Evolutionary conservation across 2,113 vertebrate genomes (phyloP).

Genomic region (Clarias macrocephalus): DNA sequence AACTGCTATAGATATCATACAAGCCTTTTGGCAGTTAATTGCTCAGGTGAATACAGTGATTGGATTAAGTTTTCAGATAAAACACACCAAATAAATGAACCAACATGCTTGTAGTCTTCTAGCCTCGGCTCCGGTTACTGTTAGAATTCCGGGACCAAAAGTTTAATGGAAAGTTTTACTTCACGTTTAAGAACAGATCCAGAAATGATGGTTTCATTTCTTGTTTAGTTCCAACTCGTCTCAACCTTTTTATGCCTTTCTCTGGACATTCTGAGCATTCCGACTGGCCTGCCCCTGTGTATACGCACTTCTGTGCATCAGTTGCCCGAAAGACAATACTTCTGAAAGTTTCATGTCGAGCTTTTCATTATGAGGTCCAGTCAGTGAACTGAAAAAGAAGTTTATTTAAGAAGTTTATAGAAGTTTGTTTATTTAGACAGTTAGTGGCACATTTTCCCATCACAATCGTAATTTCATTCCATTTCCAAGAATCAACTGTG

Average conservation of each 20-base stretch:
- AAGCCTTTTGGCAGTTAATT: background rate
- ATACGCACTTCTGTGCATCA: background rate
- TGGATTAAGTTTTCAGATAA: background rate
- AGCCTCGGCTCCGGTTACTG: background rate
- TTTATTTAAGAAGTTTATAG: background rate
- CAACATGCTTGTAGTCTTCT: background rate
- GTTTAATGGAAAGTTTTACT: background rate
- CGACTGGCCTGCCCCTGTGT: background rate
- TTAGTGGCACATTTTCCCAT: background rate
- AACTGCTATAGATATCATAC: background rate
- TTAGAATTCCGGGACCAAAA: background rate
- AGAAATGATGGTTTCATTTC: background rate
- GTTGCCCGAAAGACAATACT: background rate
- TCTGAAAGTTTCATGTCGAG: background rate
- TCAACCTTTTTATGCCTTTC: background rate
- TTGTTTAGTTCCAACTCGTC: background rate
- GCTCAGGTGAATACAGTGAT: background rate
- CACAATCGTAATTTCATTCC: background rate
- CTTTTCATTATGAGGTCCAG: background rate
- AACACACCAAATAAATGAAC: background rate
- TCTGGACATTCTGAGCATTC: background rate
- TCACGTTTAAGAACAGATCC: background rate
- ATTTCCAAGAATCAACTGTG: background rate
- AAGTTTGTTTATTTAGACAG: background rate
- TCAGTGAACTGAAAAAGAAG: background rate